Base-by-base conservation (phyloP, 2,797 vertebrate genomes). In the Neomorphus geoffroyi region DNA sequence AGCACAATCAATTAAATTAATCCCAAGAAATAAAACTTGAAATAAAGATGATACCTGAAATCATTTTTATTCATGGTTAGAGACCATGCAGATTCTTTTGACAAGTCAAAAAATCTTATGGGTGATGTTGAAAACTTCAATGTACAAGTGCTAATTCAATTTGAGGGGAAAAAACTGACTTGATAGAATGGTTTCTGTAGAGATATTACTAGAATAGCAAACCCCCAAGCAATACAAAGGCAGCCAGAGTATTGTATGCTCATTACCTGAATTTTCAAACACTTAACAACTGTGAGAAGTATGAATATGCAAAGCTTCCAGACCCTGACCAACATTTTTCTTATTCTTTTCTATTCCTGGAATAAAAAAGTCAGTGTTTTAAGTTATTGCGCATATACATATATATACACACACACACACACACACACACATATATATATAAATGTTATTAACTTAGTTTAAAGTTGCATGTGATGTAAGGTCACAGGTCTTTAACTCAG, bases 21-120 rank as follows among this genome's bases (percentile, higher is more conserved):
- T 97, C 95, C 94, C 96, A 96, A 88, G 95, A 97, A 97, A 96
- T 96, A 97, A 96, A 97, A 96, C 92, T 92, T 93, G 94, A 97
- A 93, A 97, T 97, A 96, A 93, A 95, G 96, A 97, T 92, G 89
- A 95, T 96, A 97, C 72, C 91, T 96, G 94, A 98, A 97, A 97
- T 98, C 88, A 98, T 97, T 97, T 96, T 97, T 98, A 98, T 98
- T 98, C 97, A 97, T 97, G 97, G 88, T 95, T 97, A 95, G 97
- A 98, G 98, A 98, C 97, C 67, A 56, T 54, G 77, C 93, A 96
- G 85, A 92, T 97, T 97, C 97, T 97, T 98, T 86, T 94, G 96
- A 98, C 97, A 97, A 98, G 97, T 82, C 14, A 94, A 97, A 98
- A 98, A 98, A 97, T 96, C 97, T 97, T 98, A 94, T 93, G 97